Conservation (phyloP, 2,888 invertebrate genomes). For the Yponomeuta cagnagella region DNA sequence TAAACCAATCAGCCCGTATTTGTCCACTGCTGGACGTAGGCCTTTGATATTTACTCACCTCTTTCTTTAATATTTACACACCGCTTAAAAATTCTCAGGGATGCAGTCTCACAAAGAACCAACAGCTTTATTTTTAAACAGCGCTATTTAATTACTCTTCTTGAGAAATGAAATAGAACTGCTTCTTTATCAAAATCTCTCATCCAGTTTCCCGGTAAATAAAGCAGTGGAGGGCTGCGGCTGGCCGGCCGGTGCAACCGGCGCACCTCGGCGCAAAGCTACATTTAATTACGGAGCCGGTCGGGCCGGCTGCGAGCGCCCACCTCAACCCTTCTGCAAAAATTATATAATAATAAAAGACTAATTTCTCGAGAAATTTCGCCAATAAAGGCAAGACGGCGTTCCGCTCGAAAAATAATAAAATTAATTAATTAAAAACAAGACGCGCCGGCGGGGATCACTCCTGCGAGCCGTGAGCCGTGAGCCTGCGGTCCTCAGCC, state of each 20-base stretch:
- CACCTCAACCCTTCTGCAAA: constrained; percentile 61
- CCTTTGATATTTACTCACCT: too few species aligned
- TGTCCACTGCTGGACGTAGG: too few species aligned
- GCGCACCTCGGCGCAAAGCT: constrained; percentile 33
- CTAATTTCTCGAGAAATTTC: constrained; percentile 71
- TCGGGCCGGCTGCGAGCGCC: constrained; percentile 33
- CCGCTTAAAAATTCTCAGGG: too few species aligned
- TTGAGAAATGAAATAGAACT: too few species aligned
- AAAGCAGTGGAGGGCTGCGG: too few species aligned
- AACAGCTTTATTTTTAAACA: too few species aligned
- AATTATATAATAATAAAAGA: constrained; percentile 76
- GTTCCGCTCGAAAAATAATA: constrained; percentile 62
- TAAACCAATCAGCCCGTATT: too few species aligned
- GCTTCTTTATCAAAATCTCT: background rate
- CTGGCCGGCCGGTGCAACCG: constrained; percentile 13
- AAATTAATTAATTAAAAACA: constrained; percentile 77
- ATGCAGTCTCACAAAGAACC: too few species aligned
- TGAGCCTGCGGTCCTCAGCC: too few species aligned
- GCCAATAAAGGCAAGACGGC: constrained; percentile 70
- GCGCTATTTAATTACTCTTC: too few species aligned
- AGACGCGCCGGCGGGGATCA: constrained; percentile 22
- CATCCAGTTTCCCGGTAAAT: background rate
- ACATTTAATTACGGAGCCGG: constrained; percentile 44
- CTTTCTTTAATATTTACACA: too few species aligned
- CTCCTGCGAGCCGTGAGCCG: constrained; percentile 8